phyloP scores from a whole-genome alignment of 1,140 invertebrate species.

The Drosophila virilis region DNA sequence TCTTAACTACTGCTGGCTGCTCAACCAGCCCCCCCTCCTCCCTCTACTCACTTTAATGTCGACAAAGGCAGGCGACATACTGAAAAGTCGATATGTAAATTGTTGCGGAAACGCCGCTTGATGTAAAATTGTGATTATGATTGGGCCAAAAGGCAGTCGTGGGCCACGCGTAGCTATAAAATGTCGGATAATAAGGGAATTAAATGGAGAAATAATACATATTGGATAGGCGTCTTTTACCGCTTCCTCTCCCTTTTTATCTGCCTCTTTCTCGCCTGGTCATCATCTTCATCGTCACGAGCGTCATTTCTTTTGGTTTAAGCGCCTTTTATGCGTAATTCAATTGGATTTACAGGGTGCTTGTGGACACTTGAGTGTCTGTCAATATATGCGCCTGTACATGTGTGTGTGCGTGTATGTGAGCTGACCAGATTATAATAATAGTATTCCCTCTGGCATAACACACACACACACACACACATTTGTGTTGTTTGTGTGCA shows the following conservation, averaged over 20 bases:
- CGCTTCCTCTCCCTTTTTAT: background rate
- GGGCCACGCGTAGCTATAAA: constrained; percentile 43
- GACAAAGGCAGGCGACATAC: constrained; percentile 38
- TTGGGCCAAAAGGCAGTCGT: constrained; percentile 25
- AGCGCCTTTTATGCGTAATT: constrained; percentile 81
- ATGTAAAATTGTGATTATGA: constrained; percentile 74
- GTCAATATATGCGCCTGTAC: constrained; percentile 59
- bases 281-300: constrained; percentile 44
- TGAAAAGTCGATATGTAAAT: constrained; percentile 70
- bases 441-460: constrained; percentile 65
- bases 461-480: constrained; percentile 13
- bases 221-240: constrained; percentile 32
- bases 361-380: constrained; percentile 80
- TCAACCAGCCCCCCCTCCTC: too few species aligned
- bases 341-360: constrained; percentile 81
- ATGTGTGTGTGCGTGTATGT: constrained; percentile 15
- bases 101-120: constrained; percentile 65
- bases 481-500: constrained; percentile 55
- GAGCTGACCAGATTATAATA: constrained; percentile 78
- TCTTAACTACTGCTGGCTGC: background rate
- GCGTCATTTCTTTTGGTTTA: constrained; percentile 72
- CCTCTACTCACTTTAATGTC: constrained; percentile 20
- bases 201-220: constrained; percentile 75
- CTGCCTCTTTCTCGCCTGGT: background rate
- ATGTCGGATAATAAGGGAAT: constrained; percentile 76